Percentiles rank a stretch among this genome's conserved stretches.
Evolutionary conservation across 2,888 invertebrate species (phyloP).

Genomic region (Cheilosia grossa): DNA sequence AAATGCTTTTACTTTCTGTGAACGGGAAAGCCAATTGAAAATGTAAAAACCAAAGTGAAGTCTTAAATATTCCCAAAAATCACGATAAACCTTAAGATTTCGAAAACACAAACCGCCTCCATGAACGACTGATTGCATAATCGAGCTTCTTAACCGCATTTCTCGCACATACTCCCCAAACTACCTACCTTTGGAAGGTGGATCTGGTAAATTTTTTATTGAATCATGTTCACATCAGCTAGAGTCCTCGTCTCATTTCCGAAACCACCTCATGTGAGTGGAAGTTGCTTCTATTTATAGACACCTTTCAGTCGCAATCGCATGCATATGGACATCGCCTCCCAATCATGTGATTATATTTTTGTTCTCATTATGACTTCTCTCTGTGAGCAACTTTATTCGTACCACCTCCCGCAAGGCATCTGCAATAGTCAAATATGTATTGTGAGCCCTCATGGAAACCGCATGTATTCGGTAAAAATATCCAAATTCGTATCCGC

Average conservation of each 20-base stretch:
- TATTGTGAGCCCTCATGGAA: conserved; percentile 7
- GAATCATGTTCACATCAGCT: not conserved
- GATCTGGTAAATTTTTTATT: not conserved
- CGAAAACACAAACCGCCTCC: no score
- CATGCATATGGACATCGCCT: not conserved
- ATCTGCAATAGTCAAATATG: not conserved
- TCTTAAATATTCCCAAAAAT: no score
- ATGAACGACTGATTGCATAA: conserved; percentile 23
- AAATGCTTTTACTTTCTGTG: no score
- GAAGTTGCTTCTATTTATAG: conserved; percentile 36
- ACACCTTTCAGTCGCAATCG: conserved; percentile 21
- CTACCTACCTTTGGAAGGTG: conserved; percentile 25
- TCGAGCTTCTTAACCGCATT: not conserved
- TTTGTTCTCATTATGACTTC: conserved; percentile 26
- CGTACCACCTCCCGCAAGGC: conserved; percentile 26
- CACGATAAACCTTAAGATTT: no score
- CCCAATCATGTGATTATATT: conserved; percentile 25
- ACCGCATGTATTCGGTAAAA: conserved; percentile 56
- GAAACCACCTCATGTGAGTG: conserved; percentile 43
- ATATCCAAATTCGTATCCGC: conserved; percentile 63
- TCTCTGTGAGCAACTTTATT: conserved; percentile 16
- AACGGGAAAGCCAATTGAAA: no score
- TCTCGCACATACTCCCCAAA: not conserved
- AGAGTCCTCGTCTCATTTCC: conserved; percentile 12
- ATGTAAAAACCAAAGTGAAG: no score